phyloP scores from a whole-genome alignment of 1,140 invertebrate genomes.

The Dermatophagoides farinae region DNA sequence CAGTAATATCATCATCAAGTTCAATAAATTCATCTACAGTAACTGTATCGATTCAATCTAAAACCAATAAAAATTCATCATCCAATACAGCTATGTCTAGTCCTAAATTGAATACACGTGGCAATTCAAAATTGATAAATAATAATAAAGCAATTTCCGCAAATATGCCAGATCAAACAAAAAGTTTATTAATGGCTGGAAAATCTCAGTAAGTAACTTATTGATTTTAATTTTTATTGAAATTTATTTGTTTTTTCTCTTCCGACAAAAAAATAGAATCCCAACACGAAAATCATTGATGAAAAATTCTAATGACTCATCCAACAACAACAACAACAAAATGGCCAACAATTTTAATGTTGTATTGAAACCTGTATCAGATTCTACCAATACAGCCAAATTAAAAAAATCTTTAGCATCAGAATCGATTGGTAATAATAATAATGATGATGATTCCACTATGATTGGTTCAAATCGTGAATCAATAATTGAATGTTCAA shows the following conservation, averaged over 20 bases:
- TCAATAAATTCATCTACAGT: neutral
- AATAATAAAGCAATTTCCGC: too few relatives aligned
- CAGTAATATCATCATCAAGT: neutral
- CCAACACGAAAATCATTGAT: neutral
- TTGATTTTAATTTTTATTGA: too few relatives aligned
- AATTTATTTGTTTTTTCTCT: neutral
- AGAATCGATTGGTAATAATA: neutral
- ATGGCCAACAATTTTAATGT: conserved; percentile 1
- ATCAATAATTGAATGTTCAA: neutral
- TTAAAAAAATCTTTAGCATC: too few relatives aligned
- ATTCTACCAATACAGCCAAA: neutral
- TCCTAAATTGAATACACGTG: conserved; percentile 3
- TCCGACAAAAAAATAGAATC: neutral
- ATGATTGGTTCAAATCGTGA: neutral
- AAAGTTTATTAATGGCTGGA: too few relatives aligned
- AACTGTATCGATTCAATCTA: neutral
- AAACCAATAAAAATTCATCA: neutral
- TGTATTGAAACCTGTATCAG: neutral
- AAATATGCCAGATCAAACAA: too few relatives aligned
- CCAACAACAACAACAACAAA: neutral
- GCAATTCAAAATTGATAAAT: neutral
- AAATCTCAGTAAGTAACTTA: too few relatives aligned
- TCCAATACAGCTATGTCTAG: neutral
- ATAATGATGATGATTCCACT: neutral
- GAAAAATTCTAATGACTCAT: neutral